Evolutionary conservation across 2,888 invertebrate species (phyloP), one percentile per base, ranked within the genome.

Genomic region (Neria commutata): DNA sequence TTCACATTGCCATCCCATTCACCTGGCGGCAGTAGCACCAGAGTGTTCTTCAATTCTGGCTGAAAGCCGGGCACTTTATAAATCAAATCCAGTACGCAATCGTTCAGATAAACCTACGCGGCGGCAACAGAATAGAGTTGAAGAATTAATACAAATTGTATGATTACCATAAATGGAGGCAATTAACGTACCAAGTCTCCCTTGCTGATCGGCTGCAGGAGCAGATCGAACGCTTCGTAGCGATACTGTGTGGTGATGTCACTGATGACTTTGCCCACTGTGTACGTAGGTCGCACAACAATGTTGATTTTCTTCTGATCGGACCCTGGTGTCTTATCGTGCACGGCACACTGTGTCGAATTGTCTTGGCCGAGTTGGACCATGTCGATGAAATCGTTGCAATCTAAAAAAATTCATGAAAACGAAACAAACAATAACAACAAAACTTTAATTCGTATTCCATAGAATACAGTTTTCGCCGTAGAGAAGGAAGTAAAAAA

Each of bases 271-370:
- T 76, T 77, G 37, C 72, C 69, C 24, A 82, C 78, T 25, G 78
- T 81, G 40, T 73, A 75, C 23, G 71, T 71, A 24, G 76, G 71
- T 16, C 80, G 76, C 6, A 81, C 80, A 24, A 81, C 74, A 42
- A 82, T 67, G 61, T 70, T 77, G 54, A 80, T 77, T 70, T 77
- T 82, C 64, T 77, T 80, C 54, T 78, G 76, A 58, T 75, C 76
- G 25, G 82, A 76, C 52, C 73, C 71, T 26, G 80, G 80, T 56
- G 79, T 78, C 65, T 76, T 80, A 65, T 82, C 81, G 62, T 73
- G 72, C 46, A 82, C 79, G 46, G 74, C 77, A 66, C 80, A 81
- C 62, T 78, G 75, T 60, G 77, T 73, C 60, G 70, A 67, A 59
- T 58, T 70, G 40, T 70, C 71, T 54, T 72, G 69, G 50, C 75